Conservation (phyloP, 2,888 invertebrate genomes). For the Trachelus tabidus region DNA sequence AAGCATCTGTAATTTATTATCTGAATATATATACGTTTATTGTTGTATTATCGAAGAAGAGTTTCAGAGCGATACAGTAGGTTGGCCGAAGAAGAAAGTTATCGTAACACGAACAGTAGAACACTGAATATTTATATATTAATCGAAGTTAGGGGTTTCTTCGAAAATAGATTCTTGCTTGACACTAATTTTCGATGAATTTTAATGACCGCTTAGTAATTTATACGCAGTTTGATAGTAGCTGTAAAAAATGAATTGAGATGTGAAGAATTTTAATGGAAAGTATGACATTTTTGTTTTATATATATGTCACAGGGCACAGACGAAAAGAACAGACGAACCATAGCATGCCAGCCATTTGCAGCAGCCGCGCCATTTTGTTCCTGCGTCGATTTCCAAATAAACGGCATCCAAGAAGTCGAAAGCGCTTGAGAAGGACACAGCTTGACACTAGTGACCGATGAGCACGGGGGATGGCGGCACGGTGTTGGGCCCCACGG, state of each 20-base stretch:
- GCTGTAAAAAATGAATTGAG: neutral
- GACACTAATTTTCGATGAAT: neutral
- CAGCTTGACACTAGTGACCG: slow-evolving; percentile 54
- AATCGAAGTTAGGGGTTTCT: neutral
- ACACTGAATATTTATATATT: neutral
- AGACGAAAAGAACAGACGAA: slow-evolving; percentile 48
- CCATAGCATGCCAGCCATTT: slow-evolving; percentile 59
- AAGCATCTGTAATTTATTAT: neutral
- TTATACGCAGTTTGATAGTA: neutral
- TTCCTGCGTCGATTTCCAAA: slow-evolving; percentile 53
- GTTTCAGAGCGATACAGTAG: neutral
- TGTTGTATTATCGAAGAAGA: neutral
- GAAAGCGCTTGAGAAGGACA: slow-evolving; percentile 42
- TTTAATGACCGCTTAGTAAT: neutral
- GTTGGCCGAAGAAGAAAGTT: neutral
- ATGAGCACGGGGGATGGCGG: slow-evolving; percentile 65
- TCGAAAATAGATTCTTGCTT: neutral
- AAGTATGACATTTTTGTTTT: neutral
- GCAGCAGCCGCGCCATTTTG: slow-evolving; percentile 50
- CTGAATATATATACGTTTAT: neutral
- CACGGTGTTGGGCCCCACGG: slow-evolving; percentile 57
- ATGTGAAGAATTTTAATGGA: neutral
- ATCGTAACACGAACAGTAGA: neutral
- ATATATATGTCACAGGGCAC: neutral
- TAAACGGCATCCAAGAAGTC: slow-evolving; percentile 42